Conservation (phyloP, 2,113 vertebrate species). For the Erinaceus europaeus region DNA sequence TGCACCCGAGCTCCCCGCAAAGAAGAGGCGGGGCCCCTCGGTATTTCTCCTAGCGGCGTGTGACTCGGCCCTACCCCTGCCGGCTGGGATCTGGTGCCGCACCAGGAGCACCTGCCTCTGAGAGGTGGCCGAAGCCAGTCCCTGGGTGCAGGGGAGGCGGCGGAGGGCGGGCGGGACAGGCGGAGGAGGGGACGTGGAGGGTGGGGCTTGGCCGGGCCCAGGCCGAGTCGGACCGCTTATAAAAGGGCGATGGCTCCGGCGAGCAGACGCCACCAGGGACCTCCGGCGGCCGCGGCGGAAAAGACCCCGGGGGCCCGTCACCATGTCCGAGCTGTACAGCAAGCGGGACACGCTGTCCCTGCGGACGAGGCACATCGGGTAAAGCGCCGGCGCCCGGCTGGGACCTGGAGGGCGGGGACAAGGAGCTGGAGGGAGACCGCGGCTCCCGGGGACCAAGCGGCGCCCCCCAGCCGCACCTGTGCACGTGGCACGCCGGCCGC, state of each 20-base stretch:
- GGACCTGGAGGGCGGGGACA: neutral
- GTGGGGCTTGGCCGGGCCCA: conserved; percentile 63
- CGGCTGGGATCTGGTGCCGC: too few species aligned
- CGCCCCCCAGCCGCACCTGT: neutral
- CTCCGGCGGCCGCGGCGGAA: neutral
- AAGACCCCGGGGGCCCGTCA: neutral
- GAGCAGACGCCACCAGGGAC: neutral
- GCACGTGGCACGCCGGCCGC: neutral
- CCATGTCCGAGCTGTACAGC: conserved; percentile 82
- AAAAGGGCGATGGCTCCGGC: conserved; percentile 64
- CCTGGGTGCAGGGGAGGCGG: too few species aligned
- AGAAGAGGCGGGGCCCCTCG: too few species aligned
- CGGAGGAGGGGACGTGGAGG: conserved; percentile 9
- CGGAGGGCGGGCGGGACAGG: too few species aligned
- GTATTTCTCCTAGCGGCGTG: too few species aligned
- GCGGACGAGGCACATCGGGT: conserved; percentile 92
- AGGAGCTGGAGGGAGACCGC: neutral
- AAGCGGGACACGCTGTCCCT: conserved; percentile 90
- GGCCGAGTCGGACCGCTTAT: conserved; percentile 43
- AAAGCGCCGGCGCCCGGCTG: conserved; percentile 43
- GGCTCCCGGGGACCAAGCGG: rapidly evolving
- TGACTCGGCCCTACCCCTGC: too few species aligned
- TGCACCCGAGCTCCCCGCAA: too few species aligned
- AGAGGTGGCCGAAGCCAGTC: too few species aligned
- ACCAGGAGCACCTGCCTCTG: too few species aligned